Conservation (phyloP, 2,888 invertebrate species). For the Chorisops tibialis region DNA sequence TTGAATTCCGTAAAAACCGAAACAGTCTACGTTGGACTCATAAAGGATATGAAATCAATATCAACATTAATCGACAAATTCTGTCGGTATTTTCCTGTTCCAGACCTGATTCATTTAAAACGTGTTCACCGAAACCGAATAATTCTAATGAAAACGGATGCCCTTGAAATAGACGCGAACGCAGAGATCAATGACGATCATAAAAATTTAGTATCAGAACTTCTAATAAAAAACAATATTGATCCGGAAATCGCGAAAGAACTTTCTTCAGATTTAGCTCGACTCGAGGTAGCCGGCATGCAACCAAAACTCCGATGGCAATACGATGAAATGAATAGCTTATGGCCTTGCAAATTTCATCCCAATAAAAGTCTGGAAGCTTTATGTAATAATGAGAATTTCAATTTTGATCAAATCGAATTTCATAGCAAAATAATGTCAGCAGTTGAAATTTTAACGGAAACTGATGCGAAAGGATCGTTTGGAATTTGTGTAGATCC, state of each 20-base stretch:
- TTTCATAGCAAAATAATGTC: constrained; percentile 60
- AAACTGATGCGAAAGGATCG: constrained; percentile 42
- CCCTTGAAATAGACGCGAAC: constrained; percentile 51
- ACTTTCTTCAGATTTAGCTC: constrained; percentile 33
- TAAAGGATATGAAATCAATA: constrained; percentile 60
- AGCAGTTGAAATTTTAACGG: constrained; percentile 46
- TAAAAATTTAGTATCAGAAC: not conserved
- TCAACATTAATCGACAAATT: constrained; percentile 61
- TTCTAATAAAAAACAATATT: constrained; percentile 8
- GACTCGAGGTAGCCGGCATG: constrained; percentile 58
- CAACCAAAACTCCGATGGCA: constrained; percentile 67
- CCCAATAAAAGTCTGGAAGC: constrained; percentile 71
- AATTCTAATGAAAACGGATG: constrained; percentile 53
- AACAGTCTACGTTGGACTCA: constrained; percentile 60
- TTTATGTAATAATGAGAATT: constrained; percentile 61
- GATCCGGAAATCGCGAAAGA: constrained; percentile 13
- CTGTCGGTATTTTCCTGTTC: constrained; percentile 59
- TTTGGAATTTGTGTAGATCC: constrained; percentile 76
- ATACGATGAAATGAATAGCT: constrained; percentile 57
- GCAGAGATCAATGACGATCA: constrained; percentile 38
- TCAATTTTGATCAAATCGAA: constrained; percentile 55
- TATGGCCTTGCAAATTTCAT: constrained; percentile 86
- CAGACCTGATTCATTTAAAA: constrained; percentile 68
- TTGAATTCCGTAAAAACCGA: constrained; percentile 53
- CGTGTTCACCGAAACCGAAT: constrained; percentile 63